Percentiles rank a stretch among this genome's conserved stretches.
phyloP scores from a whole-genome alignment of 2,888 invertebrate species.

The Globia sparganii region DNA sequence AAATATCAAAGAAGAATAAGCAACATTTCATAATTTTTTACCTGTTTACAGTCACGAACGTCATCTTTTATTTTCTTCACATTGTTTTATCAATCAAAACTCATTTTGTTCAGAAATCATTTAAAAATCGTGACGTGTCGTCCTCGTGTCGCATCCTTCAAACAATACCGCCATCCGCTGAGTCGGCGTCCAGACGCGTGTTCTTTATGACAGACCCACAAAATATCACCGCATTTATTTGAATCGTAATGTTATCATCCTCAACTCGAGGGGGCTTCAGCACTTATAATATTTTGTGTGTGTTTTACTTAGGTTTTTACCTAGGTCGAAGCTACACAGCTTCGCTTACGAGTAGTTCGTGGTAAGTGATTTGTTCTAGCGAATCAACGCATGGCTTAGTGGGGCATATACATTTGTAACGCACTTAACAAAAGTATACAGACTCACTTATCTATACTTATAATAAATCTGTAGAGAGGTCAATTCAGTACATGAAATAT shows the following conservation, averaged over 20 bases:
- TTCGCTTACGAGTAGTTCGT: not conserved
- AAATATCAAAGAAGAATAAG: no score
- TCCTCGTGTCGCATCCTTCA: constrained; percentile 17
- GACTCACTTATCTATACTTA: no score
- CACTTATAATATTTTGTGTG: constrained; percentile 51
- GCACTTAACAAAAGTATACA: no score
- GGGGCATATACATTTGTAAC: no score
- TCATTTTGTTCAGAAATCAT: no score
- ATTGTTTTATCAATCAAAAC: no score
- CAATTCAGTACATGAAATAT: no score
- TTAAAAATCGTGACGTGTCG: constrained; percentile 18
- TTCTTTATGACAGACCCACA: constrained; percentile 81
- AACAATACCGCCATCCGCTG: constrained; percentile 69
- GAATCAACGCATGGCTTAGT: not conserved
- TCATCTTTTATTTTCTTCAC: no score
- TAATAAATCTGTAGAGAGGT: no score
- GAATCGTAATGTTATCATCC: constrained; percentile 82
- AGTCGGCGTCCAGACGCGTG: constrained; percentile 79
- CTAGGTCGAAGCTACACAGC: not conserved
- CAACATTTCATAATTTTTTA: no score
- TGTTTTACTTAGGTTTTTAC: constrained; percentile 34
- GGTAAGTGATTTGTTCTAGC: not conserved
- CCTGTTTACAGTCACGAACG: no score
- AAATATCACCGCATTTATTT: constrained; percentile 80
- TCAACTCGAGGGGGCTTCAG: constrained; percentile 53